Percentiles rank a stretch among this genome's conserved stretches.
Conservation (phyloP, 2,113 vertebrate species). For the Anarrhichthys ocellatus region DNA sequence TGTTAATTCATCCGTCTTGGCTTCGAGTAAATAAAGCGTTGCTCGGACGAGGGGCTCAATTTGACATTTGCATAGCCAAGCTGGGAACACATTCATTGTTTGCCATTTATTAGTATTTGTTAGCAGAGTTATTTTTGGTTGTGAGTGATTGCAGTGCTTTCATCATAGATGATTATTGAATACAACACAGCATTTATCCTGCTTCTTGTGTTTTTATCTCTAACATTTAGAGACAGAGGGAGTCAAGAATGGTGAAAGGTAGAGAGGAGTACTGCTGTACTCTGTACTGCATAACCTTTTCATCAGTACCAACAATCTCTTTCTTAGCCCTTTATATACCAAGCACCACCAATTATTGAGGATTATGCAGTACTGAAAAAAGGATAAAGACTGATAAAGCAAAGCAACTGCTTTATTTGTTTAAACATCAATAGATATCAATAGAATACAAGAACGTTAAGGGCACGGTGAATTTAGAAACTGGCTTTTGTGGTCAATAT, state of each 20-base stretch:
- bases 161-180: neutral
- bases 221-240: neutral
- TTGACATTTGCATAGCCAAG: constrained; percentile 33
- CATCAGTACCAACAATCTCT: neutral
- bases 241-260: neutral
- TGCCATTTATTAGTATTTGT: constrained; percentile 12
- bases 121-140: constrained; percentile 13
- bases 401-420: no score
- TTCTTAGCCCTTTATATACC: no score
- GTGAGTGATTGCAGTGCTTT: neutral
- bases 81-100: constrained; percentile 18
- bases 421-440: no score
- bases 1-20: constrained; percentile 46
- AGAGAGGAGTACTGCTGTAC: neutral
- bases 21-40: constrained; percentile 26
- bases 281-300: neutral
- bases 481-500: no score
- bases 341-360: no score
- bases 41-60: constrained; percentile 29
- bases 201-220: neutral
- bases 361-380: no score
- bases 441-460: no score
- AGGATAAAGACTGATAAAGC: no score
- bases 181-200: neutral
- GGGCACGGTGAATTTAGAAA: no score